Conservation (phyloP, 2,113 vertebrate species). For the Pedionomus torquatus region DNA sequence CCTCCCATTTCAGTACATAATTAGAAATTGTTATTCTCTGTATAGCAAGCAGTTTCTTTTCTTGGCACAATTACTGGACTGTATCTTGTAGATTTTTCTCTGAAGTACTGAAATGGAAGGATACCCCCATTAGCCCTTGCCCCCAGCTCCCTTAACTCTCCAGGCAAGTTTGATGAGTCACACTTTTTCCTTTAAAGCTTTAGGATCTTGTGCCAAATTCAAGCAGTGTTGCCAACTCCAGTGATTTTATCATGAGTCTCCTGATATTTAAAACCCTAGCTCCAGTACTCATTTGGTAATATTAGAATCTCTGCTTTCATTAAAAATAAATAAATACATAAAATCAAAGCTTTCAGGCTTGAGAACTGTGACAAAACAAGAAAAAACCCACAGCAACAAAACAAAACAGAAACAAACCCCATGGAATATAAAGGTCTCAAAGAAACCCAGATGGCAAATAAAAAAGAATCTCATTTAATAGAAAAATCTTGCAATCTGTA, state of each 20-base stretch:
- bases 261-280: constrained; percentile 33
- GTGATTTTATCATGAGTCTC: constrained; percentile 58
- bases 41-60: constrained; percentile 23
- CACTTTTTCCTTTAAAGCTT: constrained; percentile 48
- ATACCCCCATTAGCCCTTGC: constrained; percentile 43
- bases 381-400: neutral
- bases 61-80: constrained; percentile 43
- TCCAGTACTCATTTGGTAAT: constrained; percentile 29
- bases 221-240: constrained; percentile 30
- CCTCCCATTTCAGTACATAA: neutral
- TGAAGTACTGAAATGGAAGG: constrained; percentile 58
- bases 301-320: constrained; percentile 39
- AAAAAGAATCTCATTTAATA: neutral
- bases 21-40: constrained; percentile 23
- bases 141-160: constrained; percentile 50
- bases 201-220: constrained; percentile 50
- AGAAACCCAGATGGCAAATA: neutral
- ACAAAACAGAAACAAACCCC: neutral
- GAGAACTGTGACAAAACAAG: constrained; percentile 12
- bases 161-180: constrained; percentile 61
- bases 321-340: constrained; percentile 54
- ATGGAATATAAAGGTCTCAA: neutral
- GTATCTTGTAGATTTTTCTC: constrained; percentile 47
- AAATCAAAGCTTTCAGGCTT: constrained; percentile 49
- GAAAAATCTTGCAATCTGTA: neutral